A percentile compares a stretch with the other conserved stretches of the same genome.
phyloP scores from a whole-genome alignment of 2,113 vertebrate species.

The Phocoena sinus region DNA sequence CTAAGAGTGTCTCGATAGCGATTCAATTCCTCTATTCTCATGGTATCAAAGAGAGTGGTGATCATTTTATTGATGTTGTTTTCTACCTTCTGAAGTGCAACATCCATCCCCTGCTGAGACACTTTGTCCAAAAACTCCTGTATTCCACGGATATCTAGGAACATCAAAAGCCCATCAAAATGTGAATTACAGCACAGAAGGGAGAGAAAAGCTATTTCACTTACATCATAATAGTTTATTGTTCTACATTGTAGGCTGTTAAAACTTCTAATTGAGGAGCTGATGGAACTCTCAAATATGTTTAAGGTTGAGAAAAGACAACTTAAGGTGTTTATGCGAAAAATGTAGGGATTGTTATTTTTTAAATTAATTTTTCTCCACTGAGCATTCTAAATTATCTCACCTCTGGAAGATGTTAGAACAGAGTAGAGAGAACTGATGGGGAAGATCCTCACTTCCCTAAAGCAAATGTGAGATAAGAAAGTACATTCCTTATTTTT shows the following conservation, averaged over 20 bases:
- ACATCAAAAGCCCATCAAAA: slow-evolving; percentile 74
- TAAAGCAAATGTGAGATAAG: neutral
- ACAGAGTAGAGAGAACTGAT: too few species aligned
- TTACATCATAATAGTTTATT: slow-evolving; percentile 29
- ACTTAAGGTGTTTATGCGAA: neutral
- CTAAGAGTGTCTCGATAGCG: slow-evolving; percentile 96
- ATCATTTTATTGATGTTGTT: slow-evolving; percentile 99
- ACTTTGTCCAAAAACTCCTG: slow-evolving; percentile 97
- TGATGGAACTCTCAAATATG: neutral
- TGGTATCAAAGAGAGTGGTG: slow-evolving; percentile 93
- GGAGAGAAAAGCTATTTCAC: slow-evolving; percentile 18
- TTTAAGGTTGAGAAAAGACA: neutral
- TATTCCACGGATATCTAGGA: slow-evolving; percentile 96
- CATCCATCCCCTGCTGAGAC: slow-evolving; percentile 98
- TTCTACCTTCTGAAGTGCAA: slow-evolving; percentile 99
- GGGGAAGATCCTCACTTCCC: neutral
- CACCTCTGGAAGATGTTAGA: neutral
- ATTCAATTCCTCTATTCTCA: slow-evolving; percentile 96
- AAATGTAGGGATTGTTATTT: neutral
- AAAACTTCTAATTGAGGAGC: neutral
- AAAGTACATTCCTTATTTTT: neutral
- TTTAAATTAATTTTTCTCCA: neutral
- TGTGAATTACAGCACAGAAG: slow-evolving; percentile 53
- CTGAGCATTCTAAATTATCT: neutral
- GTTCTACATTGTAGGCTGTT: neutral